A percentile compares a stretch with the other conserved stretches of the same genome.
Evolutionary conservation across 2,888 invertebrate genomes (phyloP).

Genomic region (Euproctis similis): DNA sequence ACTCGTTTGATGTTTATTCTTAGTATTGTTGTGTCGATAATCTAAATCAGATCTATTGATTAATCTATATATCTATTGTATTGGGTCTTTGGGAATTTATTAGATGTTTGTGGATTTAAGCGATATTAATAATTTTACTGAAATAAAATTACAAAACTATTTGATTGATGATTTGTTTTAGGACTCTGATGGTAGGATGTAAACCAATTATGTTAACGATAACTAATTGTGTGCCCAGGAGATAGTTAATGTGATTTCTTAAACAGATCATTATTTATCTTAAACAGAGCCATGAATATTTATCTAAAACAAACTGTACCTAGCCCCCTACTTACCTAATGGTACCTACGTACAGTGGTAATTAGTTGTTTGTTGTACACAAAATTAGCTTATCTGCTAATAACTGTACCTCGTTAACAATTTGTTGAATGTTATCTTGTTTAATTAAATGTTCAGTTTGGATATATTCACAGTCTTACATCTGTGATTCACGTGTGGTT

Average conservation of each 20-base stretch:
- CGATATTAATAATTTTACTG: too few species aligned
- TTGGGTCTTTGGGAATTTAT: too few species aligned
- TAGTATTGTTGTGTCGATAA: not conserved
- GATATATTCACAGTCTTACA: constrained; percentile 23
- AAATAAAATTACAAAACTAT: too few species aligned
- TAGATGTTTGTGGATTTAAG: too few species aligned
- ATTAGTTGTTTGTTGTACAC: constrained; percentile 48
- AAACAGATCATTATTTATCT: constrained; percentile 27
- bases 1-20: not conserved
- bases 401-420: constrained; percentile 33
- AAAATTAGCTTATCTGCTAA: constrained; percentile 34
- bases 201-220: too few species aligned
- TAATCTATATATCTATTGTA: too few species aligned
- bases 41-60: too few species aligned
- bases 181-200: too few species aligned
- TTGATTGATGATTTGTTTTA: too few species aligned
- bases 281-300: constrained; percentile 30
- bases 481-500: constrained; percentile 31
- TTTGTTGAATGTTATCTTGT: constrained; percentile 30
- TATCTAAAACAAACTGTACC: constrained; percentile 18
- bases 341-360: constrained; percentile 28
- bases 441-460: constrained; percentile 19
- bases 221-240: too few species aligned
- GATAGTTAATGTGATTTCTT: constrained; percentile 1
- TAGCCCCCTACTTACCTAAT: constrained; percentile 20